Conservation (phyloP, 92 coral and sea anemone genomes). For the Phenganax stokvisi region DNA sequence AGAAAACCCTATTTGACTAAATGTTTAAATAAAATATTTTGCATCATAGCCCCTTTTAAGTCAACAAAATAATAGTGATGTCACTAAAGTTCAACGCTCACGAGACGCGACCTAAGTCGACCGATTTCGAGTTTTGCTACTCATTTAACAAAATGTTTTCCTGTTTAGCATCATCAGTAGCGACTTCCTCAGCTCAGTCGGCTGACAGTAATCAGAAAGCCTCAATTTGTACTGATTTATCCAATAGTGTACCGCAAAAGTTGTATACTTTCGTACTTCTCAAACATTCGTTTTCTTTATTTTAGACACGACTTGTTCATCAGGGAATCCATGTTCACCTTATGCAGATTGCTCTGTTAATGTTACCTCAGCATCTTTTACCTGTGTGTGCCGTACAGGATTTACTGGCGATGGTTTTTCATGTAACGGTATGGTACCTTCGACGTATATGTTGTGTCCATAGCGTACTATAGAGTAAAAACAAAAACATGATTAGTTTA, state of each 20-base stretch:
- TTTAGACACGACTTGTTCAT: conserved; percentile 15
- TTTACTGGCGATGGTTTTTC: conserved; percentile 28
- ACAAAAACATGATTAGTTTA: background rate
- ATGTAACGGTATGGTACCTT: conserved; percentile 5
- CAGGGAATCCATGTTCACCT: conserved; percentile 20
- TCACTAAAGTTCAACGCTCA: background rate
- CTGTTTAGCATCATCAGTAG: no score
- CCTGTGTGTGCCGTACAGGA: conserved; percentile 4
- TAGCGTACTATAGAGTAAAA: background rate
- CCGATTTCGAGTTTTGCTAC: no score
- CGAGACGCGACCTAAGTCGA: background rate
- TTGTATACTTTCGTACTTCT: background rate
- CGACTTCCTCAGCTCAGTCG: background rate
- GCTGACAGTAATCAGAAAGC: background rate
- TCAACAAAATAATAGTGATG: background rate
- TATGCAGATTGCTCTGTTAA: conserved; percentile 26
- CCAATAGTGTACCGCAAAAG: no score
- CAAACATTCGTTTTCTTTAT: background rate
- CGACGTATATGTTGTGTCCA: background rate
- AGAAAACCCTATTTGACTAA: background rate
- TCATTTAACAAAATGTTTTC: no score
- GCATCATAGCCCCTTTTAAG: background rate
- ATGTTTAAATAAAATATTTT: background rate
- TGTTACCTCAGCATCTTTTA: background rate
- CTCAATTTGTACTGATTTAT: background rate